Percentiles rank a stretch among this genome's conserved stretches.
These are phyloP conservation scores for Synergus japonicus DNA, from an alignment of 2,888 invertebrate genomes.

Conservation along the genomic window DNA sequence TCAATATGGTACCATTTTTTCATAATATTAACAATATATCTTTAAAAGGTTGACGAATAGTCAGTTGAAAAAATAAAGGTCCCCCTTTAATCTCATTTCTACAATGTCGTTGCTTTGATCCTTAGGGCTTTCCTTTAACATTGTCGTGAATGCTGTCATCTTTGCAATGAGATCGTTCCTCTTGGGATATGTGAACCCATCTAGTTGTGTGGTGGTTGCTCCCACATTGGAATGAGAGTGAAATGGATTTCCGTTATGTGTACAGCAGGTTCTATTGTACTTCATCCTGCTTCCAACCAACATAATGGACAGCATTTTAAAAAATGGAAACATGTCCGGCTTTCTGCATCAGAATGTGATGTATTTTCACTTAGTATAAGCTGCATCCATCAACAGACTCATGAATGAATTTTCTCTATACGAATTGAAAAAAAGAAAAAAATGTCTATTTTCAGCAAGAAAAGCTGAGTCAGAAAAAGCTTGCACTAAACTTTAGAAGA, in stretches of 20 bases:
- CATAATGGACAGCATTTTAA: slow-evolving; percentile 25
- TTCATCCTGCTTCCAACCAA: slow-evolving; percentile 17
- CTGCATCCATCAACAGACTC: slow-evolving; percentile 11
- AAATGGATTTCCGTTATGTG: slow-evolving; percentile 30
- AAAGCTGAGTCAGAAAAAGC: slow-evolving; percentile 1
- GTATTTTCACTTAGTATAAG: slow-evolving; percentile 7
- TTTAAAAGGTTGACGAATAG: neutral
- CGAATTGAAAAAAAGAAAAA: neutral
- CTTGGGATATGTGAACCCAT: slow-evolving; percentile 4
- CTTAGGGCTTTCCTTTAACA: neutral
- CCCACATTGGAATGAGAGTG: slow-evolving; percentile 15
- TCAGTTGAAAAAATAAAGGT: neutral
- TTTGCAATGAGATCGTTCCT: slow-evolving; percentile 18
- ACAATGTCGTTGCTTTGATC: neutral
- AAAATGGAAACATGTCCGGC: slow-evolving; percentile 14
- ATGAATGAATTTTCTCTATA: neutral
- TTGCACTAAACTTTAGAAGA: neutral
- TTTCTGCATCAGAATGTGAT: neutral
- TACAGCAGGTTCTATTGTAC: slow-evolving; percentile 18
- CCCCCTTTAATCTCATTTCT: neutral
- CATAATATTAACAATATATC: neutral
- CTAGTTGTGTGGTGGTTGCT: slow-evolving; percentile 14
- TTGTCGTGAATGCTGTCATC: slow-evolving; percentile 12
- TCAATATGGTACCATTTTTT: no score
- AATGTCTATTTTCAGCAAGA: slow-evolving; percentile 11